These are phyloP conservation scores for Ptychochromis oligacanthus DNA, from an alignment of 2,113 vertebrate genomes.

Conservation along the genomic window DNA sequence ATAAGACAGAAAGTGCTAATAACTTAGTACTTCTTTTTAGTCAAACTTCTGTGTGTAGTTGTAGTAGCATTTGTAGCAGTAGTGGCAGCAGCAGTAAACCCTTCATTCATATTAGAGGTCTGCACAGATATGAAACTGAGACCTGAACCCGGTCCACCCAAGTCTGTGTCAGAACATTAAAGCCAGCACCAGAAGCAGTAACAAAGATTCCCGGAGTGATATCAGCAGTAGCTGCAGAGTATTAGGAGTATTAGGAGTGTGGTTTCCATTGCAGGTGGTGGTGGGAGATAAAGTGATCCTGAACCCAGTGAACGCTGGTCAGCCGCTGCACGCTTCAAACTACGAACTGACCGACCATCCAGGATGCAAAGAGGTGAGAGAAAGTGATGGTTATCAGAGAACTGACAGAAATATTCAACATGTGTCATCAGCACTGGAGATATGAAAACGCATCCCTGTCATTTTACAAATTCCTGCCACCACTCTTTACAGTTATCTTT, in stretches of 20 bases:
- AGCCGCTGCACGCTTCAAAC: constrained; percentile 71
- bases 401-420: background rate
- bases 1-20: no score
- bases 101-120: no score
- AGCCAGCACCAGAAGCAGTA: no score
- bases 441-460: fast-evolving
- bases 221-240: fast-evolving
- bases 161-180: no score
- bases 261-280: constrained; percentile 57
- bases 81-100: no score
- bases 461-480: background rate
- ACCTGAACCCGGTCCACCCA: no score
- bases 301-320: constrained; percentile 73
- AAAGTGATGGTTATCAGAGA: background rate
- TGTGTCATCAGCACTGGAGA: background rate
- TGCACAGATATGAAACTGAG: no score
- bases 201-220: no score
- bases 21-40: no score
- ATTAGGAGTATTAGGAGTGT: fast-evolving
- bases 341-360: constrained; percentile 70
- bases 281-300: constrained; percentile 75
- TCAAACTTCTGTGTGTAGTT: no score
- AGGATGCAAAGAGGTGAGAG: constrained; percentile 69
- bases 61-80: no score
- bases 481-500: background rate